A percentile compares a stretch with the other conserved stretches of the same genome.
These are phyloP conservation scores for Caenorhabditis auriculariae DNA, from an alignment of 2,888 invertebrate species.

Conservation along the genomic window DNA sequence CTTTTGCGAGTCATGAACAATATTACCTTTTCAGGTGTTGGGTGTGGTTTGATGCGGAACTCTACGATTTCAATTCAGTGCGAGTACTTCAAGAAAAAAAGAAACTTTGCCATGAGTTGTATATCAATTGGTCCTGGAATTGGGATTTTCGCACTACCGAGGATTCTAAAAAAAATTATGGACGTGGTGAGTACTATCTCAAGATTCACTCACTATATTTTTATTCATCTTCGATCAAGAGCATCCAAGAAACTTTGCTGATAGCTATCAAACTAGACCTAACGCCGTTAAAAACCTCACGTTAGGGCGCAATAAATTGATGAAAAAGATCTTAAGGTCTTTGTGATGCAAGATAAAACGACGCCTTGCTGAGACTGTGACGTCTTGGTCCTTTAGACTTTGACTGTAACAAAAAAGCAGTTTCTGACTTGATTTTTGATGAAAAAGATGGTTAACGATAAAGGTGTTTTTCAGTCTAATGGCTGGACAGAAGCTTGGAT, in stretches of 20 bases:
- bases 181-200: constrained; percentile 17
- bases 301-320: no score
- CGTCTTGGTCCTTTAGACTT: not conserved
- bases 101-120: constrained; percentile 30
- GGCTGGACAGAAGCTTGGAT: constrained; percentile 34
- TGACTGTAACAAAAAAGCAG: not conserved
- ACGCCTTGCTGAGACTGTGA: no score
- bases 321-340: no score
- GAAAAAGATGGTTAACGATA: no score
- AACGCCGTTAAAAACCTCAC: no score
- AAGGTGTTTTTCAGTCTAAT: constrained; percentile 17
- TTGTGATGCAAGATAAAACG: no score
- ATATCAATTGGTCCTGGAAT: constrained; percentile 44
- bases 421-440: no score
- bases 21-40: constrained; percentile 22
- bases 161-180: constrained; percentile 28
- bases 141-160: constrained; percentile 39
- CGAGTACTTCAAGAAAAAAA: constrained; percentile 38
- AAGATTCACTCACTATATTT: not conserved
- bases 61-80: constrained; percentile 44
- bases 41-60: constrained; percentile 43
- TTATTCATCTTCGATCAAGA: no score
- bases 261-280: no score
- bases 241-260: no score
- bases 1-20: not conserved